Base-by-base conservation (phyloP, 1,140 invertebrate genomes). In the Aradophagus sp. region DNA sequence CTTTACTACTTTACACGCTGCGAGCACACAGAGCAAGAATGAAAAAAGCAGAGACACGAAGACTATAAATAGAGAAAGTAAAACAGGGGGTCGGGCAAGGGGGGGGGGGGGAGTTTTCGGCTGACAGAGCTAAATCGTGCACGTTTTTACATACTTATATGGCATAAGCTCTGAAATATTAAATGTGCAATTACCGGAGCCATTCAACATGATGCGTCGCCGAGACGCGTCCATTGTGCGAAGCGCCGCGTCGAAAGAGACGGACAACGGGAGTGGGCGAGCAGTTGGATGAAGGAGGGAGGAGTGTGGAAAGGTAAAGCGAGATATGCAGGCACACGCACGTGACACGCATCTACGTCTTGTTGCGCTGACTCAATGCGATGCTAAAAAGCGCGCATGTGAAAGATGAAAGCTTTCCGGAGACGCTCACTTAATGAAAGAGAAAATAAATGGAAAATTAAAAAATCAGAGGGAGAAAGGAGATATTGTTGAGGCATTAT, bases 111-210 rank as follows among this genome's bases (percentile, higher is more conserved):
- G n/a, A n/a, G 7, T 65, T 74, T 65, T 70, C 55, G 71, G 71
- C 58, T 65, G 70, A 74, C 61, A 75, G 67, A 69, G 71, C 74
- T 81, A 79, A 83, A 81, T 82, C 80, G 73, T 48, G 70, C 67
- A 76, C 74, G 68, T 78, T 81, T 81, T 77, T 79, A 78, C 73
- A 80, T 78, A 77, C 82, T 81, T 80, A 78, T 72, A 80, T 52
- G 76, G 78, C 73, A 78, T 80, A 79, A 80, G 78, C 78, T 78
- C 80, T 85, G 81, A 86, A 86, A 85, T 86, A 84, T 86, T 86
- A 83, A 86, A 76, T 82, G 80, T 72, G 82, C 83, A 86, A 86
- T 86, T 86, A 86, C 81, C 80, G 76, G 73, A 74, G 50, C 81
- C 81, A 84, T 85, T 86, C 83, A 85, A 69, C 73, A 76, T 80